Percentiles rank a stretch among this genome's conserved stretches.
Conservation (phyloP, 2,888 invertebrate genomes). For the Teleogryllus oceanicus region DNA sequence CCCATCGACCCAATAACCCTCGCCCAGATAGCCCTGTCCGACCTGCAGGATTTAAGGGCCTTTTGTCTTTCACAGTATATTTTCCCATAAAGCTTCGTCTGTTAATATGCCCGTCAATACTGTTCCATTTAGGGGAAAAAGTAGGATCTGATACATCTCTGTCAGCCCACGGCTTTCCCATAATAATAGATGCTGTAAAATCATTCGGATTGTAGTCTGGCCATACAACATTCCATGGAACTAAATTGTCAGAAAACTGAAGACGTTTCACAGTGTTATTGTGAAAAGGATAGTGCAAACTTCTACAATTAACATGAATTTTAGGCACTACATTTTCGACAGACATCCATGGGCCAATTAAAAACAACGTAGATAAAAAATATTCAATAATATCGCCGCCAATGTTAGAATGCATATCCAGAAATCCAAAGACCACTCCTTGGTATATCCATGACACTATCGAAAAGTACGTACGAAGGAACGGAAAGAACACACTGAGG, state of each 20-base stretch:
- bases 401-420: no score
- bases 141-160: conserved; percentile 57
- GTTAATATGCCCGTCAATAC: conserved; percentile 69
- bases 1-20: conserved; percentile 91
- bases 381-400: no score
- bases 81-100: conserved; percentile 67
- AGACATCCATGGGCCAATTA: no score
- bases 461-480: no score
- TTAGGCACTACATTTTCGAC: no score
- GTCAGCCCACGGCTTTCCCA: conserved; percentile 82
- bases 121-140: conserved; percentile 75
- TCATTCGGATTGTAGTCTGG: conserved; percentile 68
- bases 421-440: no score
- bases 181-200: conserved; percentile 65
- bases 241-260: conserved; percentile 69
- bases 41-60: conserved; percentile 83
- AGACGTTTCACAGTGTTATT: conserved; percentile 56
- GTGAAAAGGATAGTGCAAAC: no score
- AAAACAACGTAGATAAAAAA: no score
- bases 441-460: no score
- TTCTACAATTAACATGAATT: no score
- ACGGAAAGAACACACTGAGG: no score
- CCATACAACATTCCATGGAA: conserved; percentile 67
- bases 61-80: conserved; percentile 57
- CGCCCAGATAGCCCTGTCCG: conserved; percentile 86